phyloP scores from a whole-genome alignment of 2,797 vertebrate species.

The Arctocebus calabarensis region DNA sequence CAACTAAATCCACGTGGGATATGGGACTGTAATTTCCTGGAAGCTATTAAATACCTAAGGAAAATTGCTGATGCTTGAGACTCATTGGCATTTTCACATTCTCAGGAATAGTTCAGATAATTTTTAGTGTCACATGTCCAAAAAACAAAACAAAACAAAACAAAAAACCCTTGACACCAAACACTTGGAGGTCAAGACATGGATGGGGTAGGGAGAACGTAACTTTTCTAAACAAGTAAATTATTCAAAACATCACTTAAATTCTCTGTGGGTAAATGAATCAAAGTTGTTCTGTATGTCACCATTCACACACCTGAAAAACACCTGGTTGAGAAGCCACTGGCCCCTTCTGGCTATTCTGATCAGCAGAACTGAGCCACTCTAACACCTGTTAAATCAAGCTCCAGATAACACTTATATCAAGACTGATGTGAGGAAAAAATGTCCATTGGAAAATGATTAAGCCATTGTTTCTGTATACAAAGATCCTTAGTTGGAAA shows the following conservation, averaged over 20 bases:
- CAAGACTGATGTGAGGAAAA: neutral
- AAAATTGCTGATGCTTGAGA: constrained; percentile 32
- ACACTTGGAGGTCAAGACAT: neutral
- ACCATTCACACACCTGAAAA: neutral
- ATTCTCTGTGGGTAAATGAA: neutral
- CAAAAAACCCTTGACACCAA: neutral
- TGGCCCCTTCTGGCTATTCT: neutral
- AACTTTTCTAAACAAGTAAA: constrained; percentile 5
- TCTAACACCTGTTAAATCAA: neutral
- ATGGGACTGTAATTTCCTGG: neutral
- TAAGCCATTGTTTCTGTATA: neutral
- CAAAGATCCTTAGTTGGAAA: constrained; percentile 9
- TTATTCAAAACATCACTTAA: neutral
- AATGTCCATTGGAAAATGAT: neutral
- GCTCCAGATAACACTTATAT: neutral
- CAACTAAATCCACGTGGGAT: neutral
- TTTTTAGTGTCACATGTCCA: constrained; percentile 13
- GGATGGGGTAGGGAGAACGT: neutral
- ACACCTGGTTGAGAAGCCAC: neutral
- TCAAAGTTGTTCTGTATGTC: neutral
- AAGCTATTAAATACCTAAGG: constrained; percentile 24
- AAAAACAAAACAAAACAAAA: neutral
- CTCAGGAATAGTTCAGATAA: neutral
- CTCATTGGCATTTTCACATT: neutral
- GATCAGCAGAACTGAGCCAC: neutral